Evolutionary conservation across 2,888 invertebrate genomes (phyloP).

Genomic region (Raillietiella orientalis): DNA sequence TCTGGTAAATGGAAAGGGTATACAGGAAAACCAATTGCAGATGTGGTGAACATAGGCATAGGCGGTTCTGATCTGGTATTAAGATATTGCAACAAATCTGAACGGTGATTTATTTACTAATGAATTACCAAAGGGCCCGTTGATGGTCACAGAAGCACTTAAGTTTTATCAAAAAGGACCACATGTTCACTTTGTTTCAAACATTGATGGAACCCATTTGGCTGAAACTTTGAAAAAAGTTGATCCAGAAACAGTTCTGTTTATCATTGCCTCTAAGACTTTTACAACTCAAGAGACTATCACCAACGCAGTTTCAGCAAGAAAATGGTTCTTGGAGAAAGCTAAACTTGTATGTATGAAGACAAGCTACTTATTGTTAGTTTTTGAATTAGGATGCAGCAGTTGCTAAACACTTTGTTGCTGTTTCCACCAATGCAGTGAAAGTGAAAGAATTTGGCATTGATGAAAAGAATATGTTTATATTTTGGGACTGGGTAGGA

Average conservation of each 20-base stretch:
- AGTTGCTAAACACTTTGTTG: constrained; percentile 92
- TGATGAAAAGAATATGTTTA: constrained; percentile 90
- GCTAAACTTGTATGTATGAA: constrained; percentile 41
- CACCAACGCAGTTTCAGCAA: constrained; percentile 94
- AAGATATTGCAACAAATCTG: constrained; percentile 4
- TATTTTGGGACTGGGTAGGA: constrained; percentile 99
- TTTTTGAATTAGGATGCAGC: constrained; percentile 14
- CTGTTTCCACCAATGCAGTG: constrained; percentile 70
- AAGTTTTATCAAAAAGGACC: constrained; percentile 64
- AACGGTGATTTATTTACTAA: constrained; percentile 4
- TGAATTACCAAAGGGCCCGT: constrained; percentile 32
- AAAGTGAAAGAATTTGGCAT: constrained; percentile 96
- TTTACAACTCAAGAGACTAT: constrained; percentile 96
- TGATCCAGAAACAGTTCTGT: constrained; percentile 70
- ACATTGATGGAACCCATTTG: constrained; percentile 94
- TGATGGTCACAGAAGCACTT: constrained; percentile 95
- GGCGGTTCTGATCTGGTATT: constrained; percentile 79
- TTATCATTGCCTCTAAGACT: constrained; percentile 97
- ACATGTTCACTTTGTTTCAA: constrained; percentile 79
- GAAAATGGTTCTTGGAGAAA: constrained; percentile 58
- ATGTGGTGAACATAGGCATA: constrained; percentile 96
- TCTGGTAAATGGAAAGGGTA: constrained; percentile 28
- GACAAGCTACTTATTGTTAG: not conserved
- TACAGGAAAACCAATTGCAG: constrained; percentile 75
- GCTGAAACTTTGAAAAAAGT: constrained; percentile 68